phyloP scores from a whole-genome alignment of 2,888 invertebrate species.

The Argyresthia albistria region DNA sequence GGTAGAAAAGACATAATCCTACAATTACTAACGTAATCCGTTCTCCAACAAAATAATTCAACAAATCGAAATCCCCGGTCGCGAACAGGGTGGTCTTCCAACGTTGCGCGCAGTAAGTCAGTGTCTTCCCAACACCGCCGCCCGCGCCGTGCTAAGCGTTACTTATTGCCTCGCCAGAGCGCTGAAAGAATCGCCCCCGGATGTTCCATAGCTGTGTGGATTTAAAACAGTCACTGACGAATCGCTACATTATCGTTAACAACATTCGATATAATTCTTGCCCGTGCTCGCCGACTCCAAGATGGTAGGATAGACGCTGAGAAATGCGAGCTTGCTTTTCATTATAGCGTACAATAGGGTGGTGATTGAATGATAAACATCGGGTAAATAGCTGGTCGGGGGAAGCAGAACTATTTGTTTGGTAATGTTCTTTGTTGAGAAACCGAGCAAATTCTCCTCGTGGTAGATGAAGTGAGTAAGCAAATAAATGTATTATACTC shows the following conservation, averaged over 20 bases:
- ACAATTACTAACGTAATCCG: too few relatives aligned
- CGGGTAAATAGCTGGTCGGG: too few relatives aligned
- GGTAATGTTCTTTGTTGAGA: too few relatives aligned
- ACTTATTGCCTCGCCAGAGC: constrained; percentile 31
- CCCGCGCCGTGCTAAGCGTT: constrained; percentile 33
- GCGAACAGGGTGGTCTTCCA: background rate
- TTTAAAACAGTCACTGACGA: constrained; percentile 55
- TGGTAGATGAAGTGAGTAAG: too few relatives aligned
- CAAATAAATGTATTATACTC: too few relatives aligned
- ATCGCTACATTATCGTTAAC: constrained; percentile 57
- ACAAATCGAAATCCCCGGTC: background rate
- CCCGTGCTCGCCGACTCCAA: constrained; percentile 15
- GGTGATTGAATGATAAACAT: constrained; percentile 6
- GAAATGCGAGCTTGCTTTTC: constrained; percentile 23
- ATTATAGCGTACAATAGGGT: constrained; percentile 11
- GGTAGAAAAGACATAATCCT: too few relatives aligned
- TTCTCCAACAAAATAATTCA: background rate
- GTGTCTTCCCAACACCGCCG: background rate
- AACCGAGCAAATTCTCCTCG: too few relatives aligned
- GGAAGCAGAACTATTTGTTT: too few relatives aligned
- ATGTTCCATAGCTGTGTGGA: constrained; percentile 43
- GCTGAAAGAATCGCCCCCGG: constrained; percentile 38
- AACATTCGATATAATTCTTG: constrained; percentile 43
- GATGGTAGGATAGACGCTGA: constrained; percentile 31
- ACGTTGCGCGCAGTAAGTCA: background rate